phyloP scores from a whole-genome alignment of 2,888 invertebrate genomes.

The Resseliella maxima region DNA sequence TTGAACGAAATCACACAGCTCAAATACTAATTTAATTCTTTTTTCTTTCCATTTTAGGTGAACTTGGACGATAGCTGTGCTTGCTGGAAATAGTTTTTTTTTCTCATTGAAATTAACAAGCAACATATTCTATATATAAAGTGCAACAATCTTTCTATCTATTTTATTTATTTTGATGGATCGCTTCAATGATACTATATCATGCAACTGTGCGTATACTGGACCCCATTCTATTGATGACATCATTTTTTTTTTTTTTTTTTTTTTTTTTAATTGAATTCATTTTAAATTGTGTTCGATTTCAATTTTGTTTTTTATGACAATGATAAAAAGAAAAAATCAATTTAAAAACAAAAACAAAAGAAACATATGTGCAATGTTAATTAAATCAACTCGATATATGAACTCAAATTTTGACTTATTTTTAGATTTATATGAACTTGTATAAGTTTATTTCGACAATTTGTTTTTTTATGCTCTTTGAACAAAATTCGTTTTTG shows the following conservation, averaged over 20 bases:
- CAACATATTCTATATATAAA: too few species aligned
- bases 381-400: too few species aligned
- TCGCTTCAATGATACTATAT: too few species aligned
- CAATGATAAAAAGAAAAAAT: neutral
- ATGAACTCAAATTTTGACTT: neutral
- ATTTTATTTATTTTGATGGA: too few species aligned
- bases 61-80: neutral
- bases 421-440: too few species aligned
- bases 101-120: too few species aligned
- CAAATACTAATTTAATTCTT: neutral
- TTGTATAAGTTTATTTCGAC: too few species aligned
- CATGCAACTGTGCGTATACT: neutral
- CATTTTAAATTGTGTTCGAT: neutral
- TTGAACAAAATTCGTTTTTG: neutral
- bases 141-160: too few species aligned
- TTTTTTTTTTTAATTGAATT: neutral
- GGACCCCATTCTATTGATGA: constrained; percentile 2
- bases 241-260: too few species aligned
- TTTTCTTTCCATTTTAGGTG: constrained; percentile 40
- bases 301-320: neutral
- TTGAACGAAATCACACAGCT: neutral
- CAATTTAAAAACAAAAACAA: neutral
- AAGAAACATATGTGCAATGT: too few species aligned
- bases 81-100: too few species aligned
- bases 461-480: too few species aligned